phyloP scores from a whole-genome alignment of 2,888 invertebrate species.

The Aphidoletes aphidimyza region DNA sequence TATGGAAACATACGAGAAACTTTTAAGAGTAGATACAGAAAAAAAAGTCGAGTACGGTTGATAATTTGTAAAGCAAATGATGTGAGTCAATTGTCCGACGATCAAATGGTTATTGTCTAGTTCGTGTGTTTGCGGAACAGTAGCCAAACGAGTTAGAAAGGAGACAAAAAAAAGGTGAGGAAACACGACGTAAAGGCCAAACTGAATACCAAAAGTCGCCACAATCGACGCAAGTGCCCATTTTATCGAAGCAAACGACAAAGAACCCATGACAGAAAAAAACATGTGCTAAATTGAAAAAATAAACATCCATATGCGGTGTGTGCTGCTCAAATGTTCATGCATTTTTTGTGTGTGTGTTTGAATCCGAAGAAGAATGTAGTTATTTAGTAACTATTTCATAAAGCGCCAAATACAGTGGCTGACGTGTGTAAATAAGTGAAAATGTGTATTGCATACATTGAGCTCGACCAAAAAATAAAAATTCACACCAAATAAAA shows the following conservation, averaged over 20 bases:
- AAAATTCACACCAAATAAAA: constrained; percentile 46
- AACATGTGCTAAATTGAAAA: background rate
- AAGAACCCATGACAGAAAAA: too few species aligned
- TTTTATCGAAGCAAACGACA: too few species aligned
- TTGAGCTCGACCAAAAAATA: too few species aligned
- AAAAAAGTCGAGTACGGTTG: background rate
- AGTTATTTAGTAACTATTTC: background rate
- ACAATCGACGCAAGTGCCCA: too few species aligned
- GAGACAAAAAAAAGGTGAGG: background rate
- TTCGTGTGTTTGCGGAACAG: too few species aligned
- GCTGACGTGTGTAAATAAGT: background rate
- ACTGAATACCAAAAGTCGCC: background rate
- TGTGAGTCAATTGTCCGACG: background rate
- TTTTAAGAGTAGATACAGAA: too few species aligned
- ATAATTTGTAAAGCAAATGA: background rate
- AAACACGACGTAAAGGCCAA: background rate
- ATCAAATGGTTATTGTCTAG: too few species aligned
- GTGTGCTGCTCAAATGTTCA: background rate
- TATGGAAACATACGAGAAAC: too few species aligned
- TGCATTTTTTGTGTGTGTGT: too few species aligned
- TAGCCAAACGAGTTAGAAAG: too few species aligned
- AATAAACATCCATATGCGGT: background rate
- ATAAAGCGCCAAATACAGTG: background rate
- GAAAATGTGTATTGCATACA: background rate
- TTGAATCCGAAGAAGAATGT: too few species aligned